Base-by-base conservation (phyloP, 2,113 vertebrate genomes). In the Sinocyclocheilus maitianheensis region DNA sequence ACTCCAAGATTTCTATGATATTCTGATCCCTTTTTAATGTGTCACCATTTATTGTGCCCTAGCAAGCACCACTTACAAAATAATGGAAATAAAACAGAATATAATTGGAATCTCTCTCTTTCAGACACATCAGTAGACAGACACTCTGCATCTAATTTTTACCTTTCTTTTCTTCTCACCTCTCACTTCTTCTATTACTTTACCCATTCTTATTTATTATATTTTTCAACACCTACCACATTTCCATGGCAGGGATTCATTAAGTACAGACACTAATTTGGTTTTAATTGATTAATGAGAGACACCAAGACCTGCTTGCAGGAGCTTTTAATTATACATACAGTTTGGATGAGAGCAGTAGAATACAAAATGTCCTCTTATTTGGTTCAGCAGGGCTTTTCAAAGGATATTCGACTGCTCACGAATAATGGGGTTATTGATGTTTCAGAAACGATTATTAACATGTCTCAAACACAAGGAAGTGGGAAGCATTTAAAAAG, bases 241-340 rank as follows among this genome's bases (percentile, higher is more conserved):
- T 91, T 91, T 84, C 63, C 18, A 65, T 76, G 88, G 89, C 87
- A 90, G 82, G 84, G 82, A 81, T 71, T 88, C 89, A 90, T 92
- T 92, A 90, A 91, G 87, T 81, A 84, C 79, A 84, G 53, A 81
- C 80, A 89, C 83, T 92, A 91, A 90, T 91, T 87, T 83, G 90
- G 86, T 91, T 90, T 89, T 92, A 93, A 94, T 91, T 92, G 88
- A 93, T 92, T 81, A 87, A 86, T 46, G 77, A 87, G 81, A 88
- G 71, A 80, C 87, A 86, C 78, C n/a, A 13, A 83, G 71, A 90
- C 65, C 79, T 91, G 90, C 91, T 91, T 91, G 87, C 91, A 91
- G 86, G 89, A 67, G 88, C 62, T 89, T 93, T 93, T 93, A 89
- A 93, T 93, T 94, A 93, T 90, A 91, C 78, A 85, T 85, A 63